Evolutionary conservation across 2,113 vertebrate species (phyloP).

Genomic region (Sander lucioperca): DNA sequence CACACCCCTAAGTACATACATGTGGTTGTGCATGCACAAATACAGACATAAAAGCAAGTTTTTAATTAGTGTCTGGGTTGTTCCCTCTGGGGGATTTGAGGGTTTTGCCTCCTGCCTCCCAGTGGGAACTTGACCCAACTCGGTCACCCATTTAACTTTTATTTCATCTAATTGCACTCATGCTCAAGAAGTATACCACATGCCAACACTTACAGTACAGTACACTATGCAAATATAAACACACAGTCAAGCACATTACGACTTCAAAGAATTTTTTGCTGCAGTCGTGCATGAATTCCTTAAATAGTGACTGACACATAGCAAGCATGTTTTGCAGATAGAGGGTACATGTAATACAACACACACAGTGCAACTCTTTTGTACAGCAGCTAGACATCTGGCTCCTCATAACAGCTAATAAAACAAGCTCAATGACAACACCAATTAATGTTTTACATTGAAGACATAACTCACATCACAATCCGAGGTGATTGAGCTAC

Average conservation of each 20-base stretch:
- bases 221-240: slow-evolving; percentile 33
- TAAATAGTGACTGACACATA: slow-evolving; percentile 41
- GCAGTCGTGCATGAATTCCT: slow-evolving; percentile 9
- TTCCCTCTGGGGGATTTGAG: slow-evolving; percentile 65
- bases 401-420: slow-evolving; percentile 26
- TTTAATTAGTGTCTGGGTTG: slow-evolving; percentile 68
- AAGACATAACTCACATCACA: slow-evolving; percentile 4
- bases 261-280: neutral
- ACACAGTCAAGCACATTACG: neutral
- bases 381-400: slow-evolving; percentile 31
- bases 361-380: slow-evolving; percentile 13
- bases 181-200: slow-evolving; percentile 32
- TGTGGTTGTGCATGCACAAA: slow-evolving; percentile 36
- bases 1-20: slow-evolving; percentile 14
- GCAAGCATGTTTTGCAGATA: slow-evolving; percentile 18
- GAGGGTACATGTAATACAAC: slow-evolving; percentile 30
- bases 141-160: slow-evolving; percentile 65
- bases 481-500: neutral
- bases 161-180: slow-evolving; percentile 65
- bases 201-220: slow-evolving; percentile 27
- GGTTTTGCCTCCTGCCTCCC: slow-evolving; percentile 49
- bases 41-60: slow-evolving; percentile 57
- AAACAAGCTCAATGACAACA: slow-evolving; percentile 34
- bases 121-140: slow-evolving; percentile 63
- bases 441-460: slow-evolving; percentile 6